phyloP scores from a whole-genome alignment of 2,113 vertebrate genomes.

The Apus apus region DNA sequence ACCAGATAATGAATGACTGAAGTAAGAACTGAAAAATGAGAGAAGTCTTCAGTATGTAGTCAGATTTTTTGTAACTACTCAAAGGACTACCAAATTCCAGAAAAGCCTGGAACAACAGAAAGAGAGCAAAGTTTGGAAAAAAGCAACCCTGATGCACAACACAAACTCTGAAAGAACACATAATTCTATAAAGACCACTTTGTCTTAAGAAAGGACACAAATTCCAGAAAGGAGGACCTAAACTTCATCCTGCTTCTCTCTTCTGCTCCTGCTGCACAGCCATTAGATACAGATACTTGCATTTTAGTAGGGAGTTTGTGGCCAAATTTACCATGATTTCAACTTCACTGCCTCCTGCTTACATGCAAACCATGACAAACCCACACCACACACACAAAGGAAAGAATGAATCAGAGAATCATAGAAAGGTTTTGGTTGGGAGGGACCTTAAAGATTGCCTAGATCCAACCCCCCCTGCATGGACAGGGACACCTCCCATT shows the following conservation, averaged over 20 bases:
- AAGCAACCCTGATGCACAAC: background rate
- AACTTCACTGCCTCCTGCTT: background rate
- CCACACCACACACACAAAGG: background rate
- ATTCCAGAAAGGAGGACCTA: background rate
- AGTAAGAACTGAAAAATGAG: background rate
- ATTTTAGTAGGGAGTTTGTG: background rate
- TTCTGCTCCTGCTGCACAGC: background rate
- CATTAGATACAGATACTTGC: background rate
- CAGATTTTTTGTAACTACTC: background rate
- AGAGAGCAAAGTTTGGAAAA: background rate
- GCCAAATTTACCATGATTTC: background rate
- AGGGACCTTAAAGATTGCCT: no score
- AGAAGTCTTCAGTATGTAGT: background rate
- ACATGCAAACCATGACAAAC: background rate
- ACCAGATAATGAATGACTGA: background rate
- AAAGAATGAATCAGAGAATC: no score
- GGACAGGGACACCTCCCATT: no score
- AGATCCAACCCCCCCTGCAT: no score
- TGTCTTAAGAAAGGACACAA: background rate
- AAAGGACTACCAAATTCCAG: background rate
- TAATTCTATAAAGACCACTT: background rate
- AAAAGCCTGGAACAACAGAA: background rate
- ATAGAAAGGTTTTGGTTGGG: no score
- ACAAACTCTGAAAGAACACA: background rate
- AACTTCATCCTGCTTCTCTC: background rate